Conservation (phyloP, 2,888 invertebrate species). For the Ischnus inquisitorius region DNA sequence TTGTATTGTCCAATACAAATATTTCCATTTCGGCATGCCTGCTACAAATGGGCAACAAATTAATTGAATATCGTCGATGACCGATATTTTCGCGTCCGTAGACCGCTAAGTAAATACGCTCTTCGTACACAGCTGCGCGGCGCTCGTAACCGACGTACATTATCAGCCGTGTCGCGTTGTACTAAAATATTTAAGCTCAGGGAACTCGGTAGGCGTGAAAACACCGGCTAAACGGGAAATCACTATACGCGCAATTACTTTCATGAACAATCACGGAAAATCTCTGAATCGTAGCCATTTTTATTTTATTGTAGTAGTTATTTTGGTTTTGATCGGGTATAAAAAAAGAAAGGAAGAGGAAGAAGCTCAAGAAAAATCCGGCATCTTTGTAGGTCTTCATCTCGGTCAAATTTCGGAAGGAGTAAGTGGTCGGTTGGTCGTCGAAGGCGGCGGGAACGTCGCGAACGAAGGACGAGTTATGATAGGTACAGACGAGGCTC, state of each 20-base stretch:
- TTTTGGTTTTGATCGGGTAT: neutral
- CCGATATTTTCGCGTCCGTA: neutral
- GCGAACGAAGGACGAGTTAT: constrained; percentile 75
- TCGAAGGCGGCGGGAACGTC: constrained; percentile 71
- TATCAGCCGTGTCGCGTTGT: neutral
- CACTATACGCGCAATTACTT: neutral
- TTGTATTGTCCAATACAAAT: no score
- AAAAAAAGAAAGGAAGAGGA: constrained; percentile 6
- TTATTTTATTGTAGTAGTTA: neutral
- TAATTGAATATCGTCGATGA: neutral
- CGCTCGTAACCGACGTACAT: neutral
- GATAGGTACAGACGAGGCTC: constrained; percentile 77
- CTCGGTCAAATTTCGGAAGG: constrained; percentile 79
- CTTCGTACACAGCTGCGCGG: neutral
- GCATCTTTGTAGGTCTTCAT: constrained; percentile 80
- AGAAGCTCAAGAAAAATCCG: constrained; percentile 60
- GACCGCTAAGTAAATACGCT: neutral
- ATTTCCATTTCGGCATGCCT: no score
- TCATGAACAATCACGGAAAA: neutral
- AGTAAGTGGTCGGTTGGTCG: constrained; percentile 77
- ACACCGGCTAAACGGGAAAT: neutral
- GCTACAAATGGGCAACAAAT: neutral
- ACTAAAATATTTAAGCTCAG: neutral
- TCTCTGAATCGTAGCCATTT: neutral
- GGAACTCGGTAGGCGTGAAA: neutral